Percentiles rank a stretch among this genome's conserved stretches.
phyloP scores from a whole-genome alignment of 2,797 vertebrate genomes.

The Pristis pectinata region DNA sequence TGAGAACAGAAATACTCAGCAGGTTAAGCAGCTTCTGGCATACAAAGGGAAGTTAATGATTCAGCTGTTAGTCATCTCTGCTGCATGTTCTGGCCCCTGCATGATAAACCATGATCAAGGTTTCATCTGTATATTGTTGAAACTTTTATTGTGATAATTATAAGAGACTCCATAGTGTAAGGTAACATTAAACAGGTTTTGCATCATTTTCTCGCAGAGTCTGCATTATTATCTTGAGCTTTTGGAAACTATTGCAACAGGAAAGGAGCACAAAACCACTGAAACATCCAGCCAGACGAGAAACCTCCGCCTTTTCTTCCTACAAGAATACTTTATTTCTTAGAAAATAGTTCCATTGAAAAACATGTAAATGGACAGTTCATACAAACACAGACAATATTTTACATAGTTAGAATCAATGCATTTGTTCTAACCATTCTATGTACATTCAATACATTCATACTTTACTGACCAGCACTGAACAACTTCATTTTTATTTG shows the following conservation, averaged over 20 bases:
- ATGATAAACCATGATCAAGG: background rate
- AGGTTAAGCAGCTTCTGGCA: background rate
- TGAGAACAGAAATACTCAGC: background rate
- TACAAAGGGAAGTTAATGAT: background rate
- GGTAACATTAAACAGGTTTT: background rate
- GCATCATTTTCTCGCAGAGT: background rate
- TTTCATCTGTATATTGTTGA: background rate
- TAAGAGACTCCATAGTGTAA: background rate
- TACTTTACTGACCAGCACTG: too few species aligned
- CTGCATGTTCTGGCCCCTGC: background rate
- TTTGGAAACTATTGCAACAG: background rate
- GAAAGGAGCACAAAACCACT: background rate
- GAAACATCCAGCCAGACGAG: background rate
- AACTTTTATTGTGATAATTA: background rate
- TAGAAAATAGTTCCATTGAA: too few species aligned
- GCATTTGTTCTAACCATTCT: too few species aligned
- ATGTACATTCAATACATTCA: too few species aligned
- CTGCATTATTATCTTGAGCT: background rate
- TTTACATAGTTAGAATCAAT: too few species aligned
- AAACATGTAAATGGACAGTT: too few species aligned
- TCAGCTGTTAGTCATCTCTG: background rate
- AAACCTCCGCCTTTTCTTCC: too few species aligned
- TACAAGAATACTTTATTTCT: too few species aligned
- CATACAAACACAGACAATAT: too few species aligned
- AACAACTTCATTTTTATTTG: too few species aligned